Base-by-base conservation (phyloP, 2,113 vertebrate genomes). In the Morone chrysops region DNA sequence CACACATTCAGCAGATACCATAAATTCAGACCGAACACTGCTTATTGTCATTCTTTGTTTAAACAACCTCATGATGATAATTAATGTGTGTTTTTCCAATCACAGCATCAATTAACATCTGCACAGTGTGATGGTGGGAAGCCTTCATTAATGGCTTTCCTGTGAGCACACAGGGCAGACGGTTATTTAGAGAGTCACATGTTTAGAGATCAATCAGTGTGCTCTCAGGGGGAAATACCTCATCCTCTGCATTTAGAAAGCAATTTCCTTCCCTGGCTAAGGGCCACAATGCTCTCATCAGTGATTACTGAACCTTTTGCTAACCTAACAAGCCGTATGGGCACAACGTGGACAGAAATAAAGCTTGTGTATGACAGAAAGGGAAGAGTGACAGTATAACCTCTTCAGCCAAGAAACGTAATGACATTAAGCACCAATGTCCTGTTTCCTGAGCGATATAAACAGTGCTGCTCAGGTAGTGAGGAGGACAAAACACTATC, bases 191-290 rank as follows among this genome's bases (percentile, higher is more conserved):
- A 75, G 59, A 82, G 78, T 80, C 75, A 63, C 83, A 31, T 81
- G 70, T 74, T 71, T 51, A 54, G 25, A 48, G 63, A 75, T 81
- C 81, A 70, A 77, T 84, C 82, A 75, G 48, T 38, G 62, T 7
- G 8, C 71, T 82, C 85, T 82, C 85, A 5, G 41, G 77, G 20
- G 87, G 71, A 70, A 78, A 81, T 50, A 61, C 69, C 62, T 68
- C 40, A 47, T 74, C 51, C 13, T 56, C 72, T 72, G 60, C 45
- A 71, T 82, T 71, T 75, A 76, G 59, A 81, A 77, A 76, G 40
- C 36, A 31, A 70, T 83, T 90, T 92, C 85, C 92, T 82, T 53
- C 66, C 60, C 41, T 57, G 72, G 78, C 70, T 40, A 1, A 67
- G 7, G 20, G 59, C 75, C 75, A 73, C 61, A 18, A 20, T 20